phyloP scores from a whole-genome alignment of 2,797 vertebrate species.

The Apogon talboti region DNA sequence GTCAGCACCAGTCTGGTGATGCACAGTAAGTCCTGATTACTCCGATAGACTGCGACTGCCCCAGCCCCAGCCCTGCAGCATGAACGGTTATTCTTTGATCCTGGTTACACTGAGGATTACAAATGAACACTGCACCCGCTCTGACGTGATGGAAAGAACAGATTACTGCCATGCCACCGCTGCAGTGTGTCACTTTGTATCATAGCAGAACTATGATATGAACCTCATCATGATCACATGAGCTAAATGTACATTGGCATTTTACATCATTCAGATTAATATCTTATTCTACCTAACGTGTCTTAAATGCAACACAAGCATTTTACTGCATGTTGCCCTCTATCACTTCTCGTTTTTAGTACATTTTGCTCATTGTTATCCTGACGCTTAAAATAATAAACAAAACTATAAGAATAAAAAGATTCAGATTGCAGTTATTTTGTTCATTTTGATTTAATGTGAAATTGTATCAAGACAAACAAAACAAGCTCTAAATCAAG shows the following conservation, averaged over 20 bases:
- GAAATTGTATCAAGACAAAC: too few species aligned
- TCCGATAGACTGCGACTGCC: slow-evolving; percentile 3
- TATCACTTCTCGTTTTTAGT: too few species aligned
- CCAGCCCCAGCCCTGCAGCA: background rate
- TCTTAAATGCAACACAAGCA: too few species aligned
- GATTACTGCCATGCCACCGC: slow-evolving; percentile 37
- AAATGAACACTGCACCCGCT: slow-evolving; percentile 17
- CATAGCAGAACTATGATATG: background rate
- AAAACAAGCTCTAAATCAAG: too few species aligned
- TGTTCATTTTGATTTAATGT: too few species aligned
- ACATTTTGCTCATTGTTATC: too few species aligned
- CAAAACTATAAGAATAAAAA: too few species aligned
- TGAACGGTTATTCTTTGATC: slow-evolving; percentile 49
- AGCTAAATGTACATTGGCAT: background rate
- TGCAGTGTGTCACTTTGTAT: slow-evolving; percentile 6
- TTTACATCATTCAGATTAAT: background rate
- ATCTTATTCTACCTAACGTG: background rate
- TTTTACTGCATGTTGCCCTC: too few species aligned
- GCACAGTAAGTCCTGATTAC: slow-evolving; percentile 35
- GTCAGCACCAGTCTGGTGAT: slow-evolving; percentile 47
- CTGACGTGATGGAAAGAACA: slow-evolving; percentile 49
- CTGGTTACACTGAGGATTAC: slow-evolving; percentile 58
- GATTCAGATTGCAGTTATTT: too few species aligned
- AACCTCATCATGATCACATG: background rate
- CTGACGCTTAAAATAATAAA: too few species aligned